Evolutionary conservation across 53 echinoderm and acorn worm species (phyloP), one percentile per base, ranked within the genome.

Genomic region (Paracentrotus lividus): DNA sequence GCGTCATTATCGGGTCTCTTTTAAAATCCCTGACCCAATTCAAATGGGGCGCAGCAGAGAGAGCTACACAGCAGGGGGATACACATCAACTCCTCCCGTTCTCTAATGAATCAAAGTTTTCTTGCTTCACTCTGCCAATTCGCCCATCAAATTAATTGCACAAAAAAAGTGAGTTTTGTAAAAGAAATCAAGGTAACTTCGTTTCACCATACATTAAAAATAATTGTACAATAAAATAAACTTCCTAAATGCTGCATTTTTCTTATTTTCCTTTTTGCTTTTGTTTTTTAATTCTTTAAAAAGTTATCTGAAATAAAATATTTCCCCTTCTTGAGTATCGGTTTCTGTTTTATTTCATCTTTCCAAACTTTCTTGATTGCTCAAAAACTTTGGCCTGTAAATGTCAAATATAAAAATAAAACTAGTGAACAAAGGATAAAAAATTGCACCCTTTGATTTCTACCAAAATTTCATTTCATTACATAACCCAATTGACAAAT

Each of bases 11-110:
- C 81, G 12, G 26, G 44, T 81, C 44, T 13, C 81, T 81, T 47
- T 81, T 14, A 81, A 49, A 81, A 81, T 81, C 81, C 81, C 24
- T 81, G 81, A 81, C 81, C 81, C 81, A 81, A 47, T 81, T 81
- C 44, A 45, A 81, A 10, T 81, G 81, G 81, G 81, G 81, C 81
- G 13, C n/a, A 44, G 81, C 26, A 47, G 81, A 26, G 10, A 47
- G 45, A 81, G 40, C 44, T 81, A 45, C n/a, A 24, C 47, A 26
- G 81, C 3, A 47, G 21, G 18, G 47, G 81, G 81, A 81, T 81
- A n/a, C 81, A 47, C 81, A 81, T 45, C 9, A 81, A 47, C 47
- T 23, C 81, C 81, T 81, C 47, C 81, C 0, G 27, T 81, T 45
- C 81, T 8, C 47, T 13, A 47, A 3, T 12, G 81, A 20, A 20